Evolutionary conservation across 2,888 invertebrate species (phyloP), one percentile per base, ranked within the genome.

Genomic region (Sabellastarte sp.): DNA sequence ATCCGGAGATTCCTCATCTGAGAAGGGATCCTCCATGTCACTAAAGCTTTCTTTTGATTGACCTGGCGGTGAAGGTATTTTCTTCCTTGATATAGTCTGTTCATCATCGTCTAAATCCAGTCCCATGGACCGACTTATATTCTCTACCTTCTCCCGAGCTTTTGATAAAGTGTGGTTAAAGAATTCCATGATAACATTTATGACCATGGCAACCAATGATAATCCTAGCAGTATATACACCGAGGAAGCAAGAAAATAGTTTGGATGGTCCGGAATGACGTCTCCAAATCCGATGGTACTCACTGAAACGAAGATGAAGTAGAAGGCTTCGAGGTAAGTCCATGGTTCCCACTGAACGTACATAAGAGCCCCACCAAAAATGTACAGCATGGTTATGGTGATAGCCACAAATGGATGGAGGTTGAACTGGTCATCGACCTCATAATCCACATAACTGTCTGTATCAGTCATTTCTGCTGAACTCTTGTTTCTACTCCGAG

Each of bases 261-360:
- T 88, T 0, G 95, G 94, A 84, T 93, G 91, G 81, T 88, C 85
- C 0, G 95, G 95, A 0, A 95, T 92, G 68, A 91, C 88, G 85
- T 96, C 95, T 1, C 95, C 95, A 74, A 96, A 92, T n/a, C 97
- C 97, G 64, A 98, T 95, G 0, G 97, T 98, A 0, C 94, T 93
- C 89, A 96, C 92, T 0, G 95, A 95, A 74, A 97, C 93, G 81
- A 97, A 97, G 2, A 97, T 93, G 82, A 97, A 98, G 84, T 98
- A 98, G 82, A 98, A 94, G 0, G 96, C 90, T 65, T 93, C 92
- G 76, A 95, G 91, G 83, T 93, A 92, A n/a, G 88, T 87, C 97
- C 97, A 98, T 0, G 87, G 86, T 24, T 86, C 86, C 85, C 85
- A 86, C 15, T 79, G 68, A 15, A 80, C 76, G 71, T 86, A 96